Evolutionary conservation across 64 coral and sea anemone species (phyloP).

Genomic region (Pocillopora damicornis): DNA sequence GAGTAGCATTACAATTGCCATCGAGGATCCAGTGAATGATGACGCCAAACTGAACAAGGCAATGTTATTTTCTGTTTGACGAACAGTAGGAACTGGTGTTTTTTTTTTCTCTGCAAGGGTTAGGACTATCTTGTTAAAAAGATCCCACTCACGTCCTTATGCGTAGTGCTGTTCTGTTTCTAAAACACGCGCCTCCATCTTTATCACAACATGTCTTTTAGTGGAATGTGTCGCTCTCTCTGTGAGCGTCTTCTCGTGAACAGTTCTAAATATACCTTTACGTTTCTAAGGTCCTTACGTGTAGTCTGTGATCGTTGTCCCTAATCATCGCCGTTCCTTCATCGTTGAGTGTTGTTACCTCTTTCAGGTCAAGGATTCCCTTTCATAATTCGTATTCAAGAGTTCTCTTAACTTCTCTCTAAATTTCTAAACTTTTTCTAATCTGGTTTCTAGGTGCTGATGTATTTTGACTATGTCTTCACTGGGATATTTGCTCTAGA

Average conservation of each 20-base stretch:
- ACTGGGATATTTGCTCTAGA: slow-evolving; percentile 92
- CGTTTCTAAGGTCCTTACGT: not conserved
- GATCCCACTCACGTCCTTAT: no score
- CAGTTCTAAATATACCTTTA: not conserved
- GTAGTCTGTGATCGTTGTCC: no score
- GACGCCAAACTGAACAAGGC: slow-evolving; percentile 57
- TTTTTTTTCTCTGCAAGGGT: not conserved
- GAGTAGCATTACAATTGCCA: slow-evolving; percentile 74
- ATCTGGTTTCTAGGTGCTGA: slow-evolving; percentile 45
- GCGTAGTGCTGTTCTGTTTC: no score
- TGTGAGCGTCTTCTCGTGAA: no score
- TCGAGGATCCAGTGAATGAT: slow-evolving; percentile 72
- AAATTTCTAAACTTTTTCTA: not conserved
- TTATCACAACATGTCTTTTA: no score
- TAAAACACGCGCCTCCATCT: no score
- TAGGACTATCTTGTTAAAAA: not conserved
- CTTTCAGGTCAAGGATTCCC: not conserved
- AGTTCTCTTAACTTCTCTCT: not conserved
- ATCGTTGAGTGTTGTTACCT: not conserved
- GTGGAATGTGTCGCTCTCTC: no score
- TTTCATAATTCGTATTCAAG: not conserved
- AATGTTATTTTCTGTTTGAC: not conserved
- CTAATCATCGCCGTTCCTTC: no score
- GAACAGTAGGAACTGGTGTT: not conserved
- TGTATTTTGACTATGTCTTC: slow-evolving; percentile 89